Conservation (phyloP, 2,113 vertebrate species). For the Zootoca vivipara region DNA sequence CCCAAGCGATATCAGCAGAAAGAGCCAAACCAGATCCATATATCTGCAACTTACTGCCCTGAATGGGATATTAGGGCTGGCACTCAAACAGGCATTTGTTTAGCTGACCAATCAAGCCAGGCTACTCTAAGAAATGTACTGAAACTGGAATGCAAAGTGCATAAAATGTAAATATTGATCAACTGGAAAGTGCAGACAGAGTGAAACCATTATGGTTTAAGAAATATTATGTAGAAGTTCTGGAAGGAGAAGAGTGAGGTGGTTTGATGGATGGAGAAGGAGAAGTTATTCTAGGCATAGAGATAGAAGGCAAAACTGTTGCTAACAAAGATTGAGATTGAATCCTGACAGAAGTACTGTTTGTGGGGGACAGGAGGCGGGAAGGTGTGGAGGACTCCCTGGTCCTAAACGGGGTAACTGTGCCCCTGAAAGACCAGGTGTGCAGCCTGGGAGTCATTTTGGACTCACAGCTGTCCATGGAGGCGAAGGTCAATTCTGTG, state of each 20-base stretch:
- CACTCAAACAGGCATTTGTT: neutral
- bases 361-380: too few species aligned
- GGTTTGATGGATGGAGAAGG: neutral
- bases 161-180: neutral
- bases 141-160: neutral
- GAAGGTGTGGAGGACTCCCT: too few species aligned
- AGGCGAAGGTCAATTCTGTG: too few species aligned
- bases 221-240: neutral
- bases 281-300: neutral
- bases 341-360: too few species aligned
- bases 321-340: too few species aligned
- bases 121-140: neutral
- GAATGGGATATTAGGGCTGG: too few species aligned
- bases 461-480: too few species aligned
- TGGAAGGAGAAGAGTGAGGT: neutral
- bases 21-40: neutral
- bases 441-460: too few species aligned
- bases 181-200: neutral
- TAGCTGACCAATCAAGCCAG: too few species aligned
- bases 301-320: neutral
- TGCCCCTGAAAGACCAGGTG: too few species aligned
- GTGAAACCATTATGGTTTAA: neutral
- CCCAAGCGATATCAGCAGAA: neutral
- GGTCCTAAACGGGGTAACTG: too few species aligned
- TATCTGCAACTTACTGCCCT: too few species aligned